Base-by-base conservation (phyloP, 1,140 invertebrate species). In the Ephestia elutella region DNA sequence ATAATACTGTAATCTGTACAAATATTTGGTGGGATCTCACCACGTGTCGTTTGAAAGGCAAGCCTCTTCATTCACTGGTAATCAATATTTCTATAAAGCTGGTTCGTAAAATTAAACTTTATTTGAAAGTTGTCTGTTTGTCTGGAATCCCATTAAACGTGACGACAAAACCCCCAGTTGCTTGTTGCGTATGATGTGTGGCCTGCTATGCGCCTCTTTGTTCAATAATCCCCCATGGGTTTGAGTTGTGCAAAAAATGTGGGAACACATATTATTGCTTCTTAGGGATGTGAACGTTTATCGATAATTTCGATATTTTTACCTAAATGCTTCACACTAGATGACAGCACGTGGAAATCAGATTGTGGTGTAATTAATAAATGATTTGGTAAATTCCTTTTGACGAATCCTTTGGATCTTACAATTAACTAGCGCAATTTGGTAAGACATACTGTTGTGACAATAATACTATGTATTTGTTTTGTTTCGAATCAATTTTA, bases 151-250 rank as follows among this genome's bases (percentile, higher is more conserved):
- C 71, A 80, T 86, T 82, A 83, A 77, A 71, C 55, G 56, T 69
- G 54, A 65, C 66, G 54, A 69, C 70, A 80, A 86, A 86, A 83
- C 83, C 61, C 30, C 59, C 50, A 10, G 38, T 44, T 44, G 38
- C 59, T 66, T 48, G 62, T 78, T 75, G 66, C 65, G 62, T 71
- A 75, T 75, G 73, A 76, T 81, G 80, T 83, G 78, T 80, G 79
- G 74, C 73, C 76, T 79, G 77, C 78, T 71, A 71, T 75, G 75
- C 78, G 71, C 55, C 51, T 62, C 68, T 75, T 86, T 85, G 79
- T 83, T 78, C 66, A 62, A 65, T 78, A 75, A 80, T 78, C 78
- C 75, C 50, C 73, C 65, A 60, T 44, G 63, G 67, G 72, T 64
- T 62, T 71, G 66, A 30, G 49, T 54, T 59, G 49, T 57, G 70